Evolutionary conservation across 1,140 invertebrate species (phyloP).

Genomic region (Rhagoletis pomonella): DNA sequence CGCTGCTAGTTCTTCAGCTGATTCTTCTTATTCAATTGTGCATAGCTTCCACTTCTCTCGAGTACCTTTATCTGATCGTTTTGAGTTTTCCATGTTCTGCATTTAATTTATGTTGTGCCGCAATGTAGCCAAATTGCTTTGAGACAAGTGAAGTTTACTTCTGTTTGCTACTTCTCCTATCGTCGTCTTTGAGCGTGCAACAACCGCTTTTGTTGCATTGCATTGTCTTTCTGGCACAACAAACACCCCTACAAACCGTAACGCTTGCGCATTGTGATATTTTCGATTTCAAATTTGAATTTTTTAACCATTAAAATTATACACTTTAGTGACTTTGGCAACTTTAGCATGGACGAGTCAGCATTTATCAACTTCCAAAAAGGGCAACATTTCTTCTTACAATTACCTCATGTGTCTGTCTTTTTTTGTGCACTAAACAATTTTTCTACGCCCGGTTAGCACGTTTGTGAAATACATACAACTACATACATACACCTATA

Average conservation of each 20-base stretch:
- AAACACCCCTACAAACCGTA: constrained; percentile 9
- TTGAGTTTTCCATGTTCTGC: constrained; percentile 9
- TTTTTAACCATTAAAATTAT: constrained; percentile 54
- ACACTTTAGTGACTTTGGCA: constrained; percentile 51
- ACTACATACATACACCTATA: not conserved
- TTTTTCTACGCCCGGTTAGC: not conserved
- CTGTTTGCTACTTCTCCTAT: not conserved
- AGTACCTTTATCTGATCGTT: constrained; percentile 35
- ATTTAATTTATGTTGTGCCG: constrained; percentile 27
- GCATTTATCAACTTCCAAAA: constrained; percentile 50
- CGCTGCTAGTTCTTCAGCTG: not conserved
- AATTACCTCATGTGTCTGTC: not conserved
- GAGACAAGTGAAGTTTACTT: not conserved
- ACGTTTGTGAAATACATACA: too few relatives aligned
- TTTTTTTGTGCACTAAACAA: not conserved
- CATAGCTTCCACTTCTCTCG: not conserved
- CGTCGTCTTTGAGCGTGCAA: too few relatives aligned
- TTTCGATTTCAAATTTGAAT: constrained; percentile 54
- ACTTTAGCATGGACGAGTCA: constrained; percentile 21
- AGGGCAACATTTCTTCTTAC: constrained; percentile 16
- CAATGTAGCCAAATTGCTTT: constrained; percentile 1
- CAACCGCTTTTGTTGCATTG: not conserved
- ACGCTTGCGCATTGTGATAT: constrained; percentile 52
- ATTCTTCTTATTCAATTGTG: not conserved
- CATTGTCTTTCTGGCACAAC: not conserved